Conservation (phyloP, 2,888 invertebrate genomes). For the Drosophila nr. medialis region DNA sequence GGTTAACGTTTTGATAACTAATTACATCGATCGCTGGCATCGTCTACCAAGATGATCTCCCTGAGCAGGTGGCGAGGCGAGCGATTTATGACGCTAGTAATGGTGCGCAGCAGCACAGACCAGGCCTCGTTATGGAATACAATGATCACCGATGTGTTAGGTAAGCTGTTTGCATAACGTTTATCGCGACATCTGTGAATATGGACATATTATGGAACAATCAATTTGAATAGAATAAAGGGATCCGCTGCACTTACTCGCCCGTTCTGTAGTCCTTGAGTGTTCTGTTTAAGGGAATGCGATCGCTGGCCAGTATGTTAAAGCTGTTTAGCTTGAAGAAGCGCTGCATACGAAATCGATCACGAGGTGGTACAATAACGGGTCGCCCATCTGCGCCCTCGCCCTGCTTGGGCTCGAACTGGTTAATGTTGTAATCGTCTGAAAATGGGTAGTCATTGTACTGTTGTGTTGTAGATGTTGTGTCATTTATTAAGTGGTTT, state of each 20-base stretch:
- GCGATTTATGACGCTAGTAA: conserved; percentile 96
- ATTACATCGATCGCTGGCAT: conserved; percentile 93
- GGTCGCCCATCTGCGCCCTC: conserved; percentile 93
- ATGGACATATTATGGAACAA: neutral
- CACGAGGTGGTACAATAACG: conserved; percentile 90
- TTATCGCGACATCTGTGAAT: conserved; percentile 87
- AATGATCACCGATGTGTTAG: conserved; percentile 95
- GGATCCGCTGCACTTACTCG: conserved; percentile 86
- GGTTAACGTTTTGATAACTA: neutral
- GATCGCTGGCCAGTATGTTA: conserved; percentile 94
- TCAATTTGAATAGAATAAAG: neutral
- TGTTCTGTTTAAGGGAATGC: conserved; percentile 93
- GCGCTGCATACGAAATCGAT: conserved; percentile 91
- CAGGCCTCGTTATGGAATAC: conserved; percentile 99
- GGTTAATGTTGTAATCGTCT: conserved; percentile 88
- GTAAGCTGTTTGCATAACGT: conserved; percentile 88
- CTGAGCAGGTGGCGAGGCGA: conserved; percentile 91
- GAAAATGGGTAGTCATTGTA: conserved; percentile 58
- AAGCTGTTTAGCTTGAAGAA: conserved; percentile 94
- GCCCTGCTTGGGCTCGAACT: conserved; percentile 89
- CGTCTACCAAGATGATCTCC: conserved; percentile 95
- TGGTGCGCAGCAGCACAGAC: conserved; percentile 97
- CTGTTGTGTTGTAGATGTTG: conserved; percentile 35
- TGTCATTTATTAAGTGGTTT: conserved; percentile 51
- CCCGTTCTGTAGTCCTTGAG: conserved; percentile 93